Conservation (phyloP, 1,140 invertebrate species). For the Drosophila auraria region DNA sequence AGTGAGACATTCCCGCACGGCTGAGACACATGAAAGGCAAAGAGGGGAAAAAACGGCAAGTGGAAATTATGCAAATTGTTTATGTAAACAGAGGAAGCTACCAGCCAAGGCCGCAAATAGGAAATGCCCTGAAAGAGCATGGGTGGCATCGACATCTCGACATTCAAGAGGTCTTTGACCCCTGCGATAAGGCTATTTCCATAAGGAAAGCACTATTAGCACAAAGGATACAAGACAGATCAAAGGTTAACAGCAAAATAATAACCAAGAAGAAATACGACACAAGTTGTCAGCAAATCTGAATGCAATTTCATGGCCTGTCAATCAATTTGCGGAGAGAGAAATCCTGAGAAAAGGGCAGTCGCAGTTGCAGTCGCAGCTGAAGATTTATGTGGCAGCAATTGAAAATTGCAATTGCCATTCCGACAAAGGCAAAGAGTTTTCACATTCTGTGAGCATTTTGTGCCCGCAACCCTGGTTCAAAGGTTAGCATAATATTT, state of each 20-base stretch:
- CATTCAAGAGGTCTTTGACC: conserved; percentile 38
- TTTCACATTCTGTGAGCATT: conserved; percentile 13
- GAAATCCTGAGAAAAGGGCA: conserved; percentile 30
- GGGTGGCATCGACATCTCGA: conserved; percentile 55
- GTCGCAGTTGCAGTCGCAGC: not conserved
- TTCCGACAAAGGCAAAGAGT: not conserved
- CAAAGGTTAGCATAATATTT: conserved; percentile 81
- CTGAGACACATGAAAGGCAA: conserved; percentile 29
- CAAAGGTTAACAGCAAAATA: conserved; percentile 42
- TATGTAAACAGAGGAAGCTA: conserved; percentile 62
- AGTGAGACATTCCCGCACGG: conserved; percentile 43
- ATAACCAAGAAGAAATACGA: conserved; percentile 17
- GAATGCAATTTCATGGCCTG: conserved; percentile 73
- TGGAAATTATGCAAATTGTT: conserved; percentile 62
- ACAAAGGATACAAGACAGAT: conserved; percentile 18
- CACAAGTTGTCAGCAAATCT: conserved; percentile 28
- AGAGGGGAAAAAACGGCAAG: conserved; percentile 11
- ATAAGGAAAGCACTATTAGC: not conserved
- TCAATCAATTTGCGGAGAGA: conserved; percentile 52
- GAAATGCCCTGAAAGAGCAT: conserved; percentile 45
- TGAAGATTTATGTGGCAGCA: conserved; percentile 57
- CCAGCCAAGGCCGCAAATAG: conserved; percentile 64
- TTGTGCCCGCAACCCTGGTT: conserved; percentile 40
- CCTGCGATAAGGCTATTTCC: conserved; percentile 10
- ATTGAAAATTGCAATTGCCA: conserved; percentile 21